phyloP scores from a whole-genome alignment of 2,888 invertebrate species.

The Chymomyza fuscimana region DNA sequence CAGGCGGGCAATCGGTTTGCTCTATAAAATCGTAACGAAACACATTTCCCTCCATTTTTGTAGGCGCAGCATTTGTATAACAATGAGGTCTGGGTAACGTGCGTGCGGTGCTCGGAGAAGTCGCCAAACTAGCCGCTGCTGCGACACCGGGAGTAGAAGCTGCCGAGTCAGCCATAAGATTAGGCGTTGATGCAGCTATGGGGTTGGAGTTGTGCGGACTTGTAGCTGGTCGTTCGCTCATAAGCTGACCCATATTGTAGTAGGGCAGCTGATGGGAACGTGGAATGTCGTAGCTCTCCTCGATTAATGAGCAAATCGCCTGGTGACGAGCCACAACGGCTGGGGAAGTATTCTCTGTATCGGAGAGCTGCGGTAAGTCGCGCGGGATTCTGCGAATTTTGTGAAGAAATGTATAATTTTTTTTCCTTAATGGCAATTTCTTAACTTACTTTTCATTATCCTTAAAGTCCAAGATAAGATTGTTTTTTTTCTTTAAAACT shows the following conservation, averaged over 20 bases:
- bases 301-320: constrained; percentile 75
- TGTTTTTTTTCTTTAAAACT: constrained; percentile 83
- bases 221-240: constrained; percentile 67
- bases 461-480: constrained; percentile 75
- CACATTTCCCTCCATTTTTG: constrained; percentile 80
- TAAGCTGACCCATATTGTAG: constrained; percentile 76
- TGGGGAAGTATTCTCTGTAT: constrained; percentile 80
- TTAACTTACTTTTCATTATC: constrained; percentile 79
- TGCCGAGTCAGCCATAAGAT: constrained; percentile 66
- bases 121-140: constrained; percentile 17
- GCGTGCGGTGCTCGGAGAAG: constrained; percentile 60
- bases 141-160: constrained; percentile 11
- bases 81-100: constrained; percentile 79
- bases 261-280: constrained; percentile 83
- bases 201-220: constrained; percentile 74
- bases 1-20: constrained; percentile 83
- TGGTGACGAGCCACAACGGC: constrained; percentile 79
- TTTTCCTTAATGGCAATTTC: not conserved
- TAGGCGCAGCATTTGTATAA: constrained; percentile 82
- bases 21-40: constrained; percentile 81
- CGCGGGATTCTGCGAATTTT: constrained; percentile 63
- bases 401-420: not conserved
- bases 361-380: constrained; percentile 78
- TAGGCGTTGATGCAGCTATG: constrained; percentile 78
- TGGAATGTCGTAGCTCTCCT: constrained; percentile 86